These are phyloP conservation scores for Cassiopea andromeda DNA, from an alignment of 30 jellyfish, hydroid and myxozoan genomes.

Conservation along the genomic window DNA sequence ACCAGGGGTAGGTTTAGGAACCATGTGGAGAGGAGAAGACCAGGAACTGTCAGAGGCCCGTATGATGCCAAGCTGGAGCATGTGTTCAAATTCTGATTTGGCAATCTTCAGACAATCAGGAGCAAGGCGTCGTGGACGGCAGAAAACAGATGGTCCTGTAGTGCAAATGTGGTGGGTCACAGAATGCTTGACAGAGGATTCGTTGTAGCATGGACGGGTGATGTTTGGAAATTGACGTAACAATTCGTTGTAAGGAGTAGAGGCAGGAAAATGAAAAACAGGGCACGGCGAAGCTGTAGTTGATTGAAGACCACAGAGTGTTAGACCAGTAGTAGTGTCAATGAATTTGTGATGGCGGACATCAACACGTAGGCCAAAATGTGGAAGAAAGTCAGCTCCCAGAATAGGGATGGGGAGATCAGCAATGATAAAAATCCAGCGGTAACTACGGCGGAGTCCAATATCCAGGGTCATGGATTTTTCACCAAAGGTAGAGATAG, in stretches of 20 bases:
- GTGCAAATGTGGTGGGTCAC: too few species aligned
- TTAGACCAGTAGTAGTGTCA: too few species aligned
- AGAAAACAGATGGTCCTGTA: not conserved
- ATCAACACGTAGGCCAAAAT: too few species aligned
- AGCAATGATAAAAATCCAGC: slow-evolving; percentile 18
- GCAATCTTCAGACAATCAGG: slow-evolving; percentile 1
- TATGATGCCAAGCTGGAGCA: slow-evolving; percentile 5
- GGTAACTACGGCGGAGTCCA: slow-evolving; percentile 14
- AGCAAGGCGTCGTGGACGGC: slow-evolving; percentile 7
- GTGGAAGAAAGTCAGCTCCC: slow-evolving; percentile 18
- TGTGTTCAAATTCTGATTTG: not conserved
- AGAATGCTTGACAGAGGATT: too few species aligned
- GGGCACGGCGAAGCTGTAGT: too few species aligned
- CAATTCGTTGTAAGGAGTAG: too few species aligned
- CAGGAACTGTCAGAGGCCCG: slow-evolving; percentile 10
- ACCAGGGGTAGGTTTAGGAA: slow-evolving; percentile 10
- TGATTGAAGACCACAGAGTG: too few species aligned
- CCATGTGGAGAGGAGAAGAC: slow-evolving; percentile 10
- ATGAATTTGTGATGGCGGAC: too few species aligned
- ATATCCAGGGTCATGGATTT: slow-evolving; percentile 13
- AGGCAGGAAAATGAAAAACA: too few species aligned
- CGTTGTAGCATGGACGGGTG: too few species aligned
- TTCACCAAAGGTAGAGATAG: not conserved
- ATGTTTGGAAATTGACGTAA: too few species aligned
- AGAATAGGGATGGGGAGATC: slow-evolving; percentile 4